Evolutionary conservation across 2,797 vertebrate species (phyloP), one percentile per base, ranked within the genome.

Genomic region (Anguilla marmorata): DNA sequence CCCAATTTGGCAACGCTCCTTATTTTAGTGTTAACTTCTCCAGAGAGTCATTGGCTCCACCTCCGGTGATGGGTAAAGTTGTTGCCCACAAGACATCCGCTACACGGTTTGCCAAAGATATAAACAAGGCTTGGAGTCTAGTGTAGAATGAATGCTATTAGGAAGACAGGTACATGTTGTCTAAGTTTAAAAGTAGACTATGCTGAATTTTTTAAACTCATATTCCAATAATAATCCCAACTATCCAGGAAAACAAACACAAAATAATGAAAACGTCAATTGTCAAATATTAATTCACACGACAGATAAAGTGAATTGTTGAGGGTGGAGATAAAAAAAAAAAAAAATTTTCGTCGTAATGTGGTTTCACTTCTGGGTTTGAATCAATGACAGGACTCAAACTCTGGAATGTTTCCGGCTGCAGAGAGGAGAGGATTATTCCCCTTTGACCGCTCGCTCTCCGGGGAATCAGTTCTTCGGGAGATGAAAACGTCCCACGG

Each of bases 1-100:
- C 12, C 8, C 60, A 86, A 89, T 92, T 92, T 92, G 89, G 89
- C 91, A 66, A 63, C 58, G 88, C 82, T 87, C 50, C 92, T 94
- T 91, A 93, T 92, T 90, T 89, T 93, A 92, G 93, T 85, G 90
- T 90, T 27, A 83, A 79, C 91, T 87, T 6, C 90, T 90, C 86
- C 90, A 7, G 89, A 90, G 89, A 88, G 80, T 87, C 87, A 90
- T 92, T 12, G 11, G 72, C 27, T 79, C 48, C 88, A 87, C 86
- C 45, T 30, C 16, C 19, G 6, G 19, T 21, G 56, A 58, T 48
- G 52, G 37, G 37, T 87, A 89, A 87, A 87, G 88, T 86, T 88
- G 79, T 84, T 79, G 7, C 66, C 12, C 58, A 72, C 60, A 89
- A n/a, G 88, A 90, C 84, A 84, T 89, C 88, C 86, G 86, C 86